Evolutionary conservation across 2,797 vertebrate species (phyloP), one percentile per base, ranked within the genome.

Genomic region (Smutsia temminckii): DNA sequence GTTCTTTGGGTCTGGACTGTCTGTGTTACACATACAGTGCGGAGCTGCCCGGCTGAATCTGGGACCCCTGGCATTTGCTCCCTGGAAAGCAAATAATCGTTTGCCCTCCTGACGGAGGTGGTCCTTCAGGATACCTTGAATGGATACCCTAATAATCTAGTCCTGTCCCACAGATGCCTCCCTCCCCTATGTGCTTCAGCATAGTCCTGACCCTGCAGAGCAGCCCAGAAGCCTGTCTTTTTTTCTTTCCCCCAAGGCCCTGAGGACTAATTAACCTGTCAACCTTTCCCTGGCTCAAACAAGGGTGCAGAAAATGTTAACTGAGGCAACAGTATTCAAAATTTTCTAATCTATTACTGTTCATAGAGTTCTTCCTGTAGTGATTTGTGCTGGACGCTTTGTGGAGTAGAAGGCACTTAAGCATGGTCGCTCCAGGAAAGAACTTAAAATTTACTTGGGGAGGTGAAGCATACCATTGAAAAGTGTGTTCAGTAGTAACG

Each of bases 401-500:
- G n/a, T 10, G 40, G 3, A 88, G 27, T 40, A 5, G n/a, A 68
- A 93, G n/a, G 79, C 59, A 72, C 71, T 81, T 93, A 51, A 89
- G 80, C 7, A 71, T 20, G 55, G 34, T n/a, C 32, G 68, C 94
- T 89, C 87, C 27, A 18, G 40, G 27, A 42, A 83, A 40, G 53
- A 94, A 32, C 37, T 83, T 94, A 71, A 10, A 37, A 46, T 84
- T 81, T 85, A 69, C 49, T 94, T 92, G 11, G 10, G 27, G n/a
- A 96, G 53, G 34, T 85, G 61, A 69, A 55, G 64, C 64, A 84
- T 72, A 23, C 32, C 85, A 29, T 55, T 92, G 64, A 83, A 95
- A 89, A 66, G 7, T 29, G 1, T 83, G 34, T 72, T 77, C 20
- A 79, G 63, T 23, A 42, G 51, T 42, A 80, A 75, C 61, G 59